Conservation (phyloP, 2,888 invertebrate genomes). For the Chloroclystis v-ata region DNA sequence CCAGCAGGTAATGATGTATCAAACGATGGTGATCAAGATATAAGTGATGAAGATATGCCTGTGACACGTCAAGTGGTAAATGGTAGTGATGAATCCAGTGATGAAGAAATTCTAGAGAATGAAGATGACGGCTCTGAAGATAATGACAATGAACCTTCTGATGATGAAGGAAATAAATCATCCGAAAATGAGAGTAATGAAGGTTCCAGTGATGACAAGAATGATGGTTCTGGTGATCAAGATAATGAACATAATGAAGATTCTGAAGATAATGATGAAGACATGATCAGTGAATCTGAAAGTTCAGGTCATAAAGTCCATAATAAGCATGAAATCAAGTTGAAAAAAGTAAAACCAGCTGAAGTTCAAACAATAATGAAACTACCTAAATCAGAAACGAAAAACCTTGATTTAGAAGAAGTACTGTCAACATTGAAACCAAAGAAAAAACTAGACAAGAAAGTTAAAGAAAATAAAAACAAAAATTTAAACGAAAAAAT, state of each 20-base stretch:
- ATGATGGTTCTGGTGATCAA: slow-evolving; percentile 11
- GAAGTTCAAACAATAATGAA: slow-evolving; percentile 8
- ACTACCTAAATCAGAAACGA: slow-evolving; percentile 4
- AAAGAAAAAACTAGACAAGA: slow-evolving; percentile 36
- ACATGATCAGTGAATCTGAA: too few species aligned
- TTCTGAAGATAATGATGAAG: slow-evolving; percentile 12
- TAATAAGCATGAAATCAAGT: slow-evolving; percentile 17
- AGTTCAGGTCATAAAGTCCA: slow-evolving; percentile 15
- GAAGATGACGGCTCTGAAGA: slow-evolving; percentile 19
- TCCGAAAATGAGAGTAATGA: too few species aligned
- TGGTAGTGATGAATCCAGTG: slow-evolving; percentile 18
- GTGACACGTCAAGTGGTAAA: slow-evolving; percentile 12
- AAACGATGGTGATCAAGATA: background rate
- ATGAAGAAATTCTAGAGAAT: slow-evolving; percentile 19
- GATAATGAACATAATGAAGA: slow-evolving; percentile 18
- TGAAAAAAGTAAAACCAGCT: slow-evolving; percentile 16
- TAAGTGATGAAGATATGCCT: slow-evolving; percentile 12
- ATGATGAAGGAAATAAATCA: slow-evolving; percentile 15
- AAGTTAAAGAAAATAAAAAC: slow-evolving; percentile 57
- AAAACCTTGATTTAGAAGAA: slow-evolving; percentile 8
- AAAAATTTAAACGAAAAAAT: slow-evolving; percentile 64
- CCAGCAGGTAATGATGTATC: slow-evolving; percentile 3
- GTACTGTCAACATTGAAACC: slow-evolving; percentile 6
- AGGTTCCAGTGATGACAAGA: slow-evolving; percentile 8
- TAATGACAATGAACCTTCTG: too few species aligned